Conservation (phyloP, 37 sponge, comb jelly and placozoan species). For the Bolinopsis microptera region DNA sequence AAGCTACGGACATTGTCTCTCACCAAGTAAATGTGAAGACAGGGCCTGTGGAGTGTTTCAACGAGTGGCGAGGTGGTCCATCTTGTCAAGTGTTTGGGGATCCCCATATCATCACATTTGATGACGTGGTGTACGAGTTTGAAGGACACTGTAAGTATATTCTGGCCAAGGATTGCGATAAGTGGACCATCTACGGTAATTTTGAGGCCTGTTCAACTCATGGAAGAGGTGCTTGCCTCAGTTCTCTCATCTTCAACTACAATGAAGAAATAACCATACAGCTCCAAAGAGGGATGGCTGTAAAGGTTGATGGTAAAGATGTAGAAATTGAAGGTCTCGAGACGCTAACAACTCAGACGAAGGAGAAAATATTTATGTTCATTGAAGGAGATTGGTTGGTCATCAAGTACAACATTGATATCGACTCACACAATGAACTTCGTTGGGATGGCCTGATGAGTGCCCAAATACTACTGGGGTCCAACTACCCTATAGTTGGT, state of each 20-base stretch:
- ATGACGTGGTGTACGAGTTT: slow-evolving; percentile 7
- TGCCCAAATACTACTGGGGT: slow-evolving; percentile 11
- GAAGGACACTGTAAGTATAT: slow-evolving; percentile 53
- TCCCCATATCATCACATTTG: slow-evolving; percentile 27
- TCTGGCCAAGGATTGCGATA: slow-evolving; percentile 38
- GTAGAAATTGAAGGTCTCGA: background rate
- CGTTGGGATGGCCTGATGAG: slow-evolving; percentile 60
- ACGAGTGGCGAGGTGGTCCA: slow-evolving; percentile 23
- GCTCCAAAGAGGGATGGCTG: background rate
- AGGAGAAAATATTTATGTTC: background rate
- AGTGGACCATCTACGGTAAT: slow-evolving; percentile 15
- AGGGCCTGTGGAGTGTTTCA: background rate
- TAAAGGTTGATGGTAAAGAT: background rate
- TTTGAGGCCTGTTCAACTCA: slow-evolving; percentile 53
- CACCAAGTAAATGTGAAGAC: background rate
- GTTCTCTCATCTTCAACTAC: background rate
- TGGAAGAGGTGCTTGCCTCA: slow-evolving; percentile 16
- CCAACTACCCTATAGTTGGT: background rate
- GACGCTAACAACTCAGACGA: background rate
- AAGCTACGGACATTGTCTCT: slow-evolving; percentile 15
- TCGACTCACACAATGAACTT: background rate
- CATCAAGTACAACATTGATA: background rate
- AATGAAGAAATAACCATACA: background rate
- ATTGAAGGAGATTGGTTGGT: background rate
- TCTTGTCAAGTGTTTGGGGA: slow-evolving; percentile 54